These are phyloP conservation scores for Cryptotermes secundus DNA, from an alignment of 1,140 invertebrate genomes.

Conservation along the genomic window DNA sequence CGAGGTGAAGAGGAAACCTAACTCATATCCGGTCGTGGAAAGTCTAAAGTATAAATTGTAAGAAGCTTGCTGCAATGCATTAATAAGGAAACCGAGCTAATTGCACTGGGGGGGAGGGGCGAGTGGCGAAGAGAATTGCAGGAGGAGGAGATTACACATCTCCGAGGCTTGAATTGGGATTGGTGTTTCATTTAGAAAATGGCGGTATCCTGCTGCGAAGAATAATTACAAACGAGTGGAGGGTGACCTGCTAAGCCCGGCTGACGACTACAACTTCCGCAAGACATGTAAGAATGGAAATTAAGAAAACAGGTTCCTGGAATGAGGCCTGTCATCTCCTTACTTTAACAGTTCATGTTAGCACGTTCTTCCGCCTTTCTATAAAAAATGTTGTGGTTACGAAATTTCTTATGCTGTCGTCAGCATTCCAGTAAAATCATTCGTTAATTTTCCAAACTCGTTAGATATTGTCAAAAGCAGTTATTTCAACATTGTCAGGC, in stretches of 20 bases:
- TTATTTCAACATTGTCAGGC: too few species aligned
- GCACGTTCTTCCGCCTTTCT: neutral
- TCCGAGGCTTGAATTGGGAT: constrained; percentile 21
- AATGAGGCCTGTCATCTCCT: neutral
- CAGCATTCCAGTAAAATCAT: too few species aligned
- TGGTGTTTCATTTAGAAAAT: constrained; percentile 30
- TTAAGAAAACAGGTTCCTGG: constrained; percentile 31
- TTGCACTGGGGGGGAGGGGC: constrained; percentile 21
- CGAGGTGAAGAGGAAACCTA: neutral
- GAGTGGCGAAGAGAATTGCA: too few species aligned
- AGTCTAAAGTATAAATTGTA: constrained; percentile 28
- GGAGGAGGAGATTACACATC: constrained; percentile 6
- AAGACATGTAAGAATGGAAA: constrained; percentile 26
- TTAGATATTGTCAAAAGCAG: too few species aligned
- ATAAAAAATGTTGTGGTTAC: neutral
- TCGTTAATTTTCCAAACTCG: too few species aligned
- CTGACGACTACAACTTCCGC: neutral
- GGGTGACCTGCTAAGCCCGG: neutral
- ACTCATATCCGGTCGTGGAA: constrained; percentile 30
- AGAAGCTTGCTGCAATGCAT: constrained; percentile 31
- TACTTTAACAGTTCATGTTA: neutral
- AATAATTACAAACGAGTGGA: constrained; percentile 28
- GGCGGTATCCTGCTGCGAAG: constrained; percentile 32
- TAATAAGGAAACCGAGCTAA: constrained; percentile 32
- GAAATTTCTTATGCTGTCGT: too few species aligned